Base-by-base conservation (phyloP, 2,797 vertebrate genomes). In the Lutjanus argentimaculatus region DNA sequence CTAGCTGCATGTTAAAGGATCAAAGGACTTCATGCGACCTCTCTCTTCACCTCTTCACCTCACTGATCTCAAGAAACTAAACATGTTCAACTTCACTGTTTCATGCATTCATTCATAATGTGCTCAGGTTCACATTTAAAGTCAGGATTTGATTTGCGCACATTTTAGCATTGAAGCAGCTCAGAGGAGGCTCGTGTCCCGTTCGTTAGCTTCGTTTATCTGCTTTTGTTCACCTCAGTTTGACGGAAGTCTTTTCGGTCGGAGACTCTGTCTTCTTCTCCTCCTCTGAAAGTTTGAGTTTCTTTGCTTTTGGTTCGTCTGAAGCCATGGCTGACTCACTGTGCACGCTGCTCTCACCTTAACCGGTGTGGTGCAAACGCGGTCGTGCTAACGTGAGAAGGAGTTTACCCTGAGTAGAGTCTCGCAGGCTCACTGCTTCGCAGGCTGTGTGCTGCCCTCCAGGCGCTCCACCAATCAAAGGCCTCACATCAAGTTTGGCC, bases 261-360 rank as follows among this genome's bases (percentile, higher is more conserved):
- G 92, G 71, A 74, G 77, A 68, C 66, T 89, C 81, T 15, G 64
- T 72, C 67, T 70, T 75, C 67, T 89, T 76, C 67, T 90, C 67
- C 70, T 89, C 83, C 62, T 83, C 73, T 3, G 90, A 88, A 7
- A 95, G 88, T 90, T 91, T 96, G 2, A 52, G 77, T 91, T 93
- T 96, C 89, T 96, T 96, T 17, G 95, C 93, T 90, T 85, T 92
- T 0, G 95, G 95, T 89, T 95, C 95, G 0, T 80, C 94, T 1
- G 93, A 92, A 15, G 95, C 93, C 95, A 96, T 96, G 75, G 30
- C 72, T 86, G 56, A 51, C 3, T 36, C 30, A 36, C 30, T 0
- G 5, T 0, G 30, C 85, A 91, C 84, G 92, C 46, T 91, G 62
- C 25, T 3, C 12, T 77, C 85, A 84, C 89, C 81, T 90, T 67